phyloP scores from a whole-genome alignment of 2,888 invertebrate species.

The Matsumyia berberina region DNA sequence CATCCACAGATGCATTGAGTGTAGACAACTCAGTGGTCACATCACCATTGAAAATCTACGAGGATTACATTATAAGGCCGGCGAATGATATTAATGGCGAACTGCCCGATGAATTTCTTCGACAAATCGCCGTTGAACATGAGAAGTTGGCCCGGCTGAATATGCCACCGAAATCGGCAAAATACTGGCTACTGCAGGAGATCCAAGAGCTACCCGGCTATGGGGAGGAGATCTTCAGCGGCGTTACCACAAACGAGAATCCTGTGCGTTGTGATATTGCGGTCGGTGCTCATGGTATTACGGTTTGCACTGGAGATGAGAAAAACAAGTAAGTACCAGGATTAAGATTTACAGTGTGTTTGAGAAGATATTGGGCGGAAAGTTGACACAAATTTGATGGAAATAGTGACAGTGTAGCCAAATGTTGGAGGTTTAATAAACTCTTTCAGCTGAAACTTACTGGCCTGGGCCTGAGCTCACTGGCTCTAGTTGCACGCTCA shows the following conservation, averaged over 20 bases:
- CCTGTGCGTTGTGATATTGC: slow-evolving; percentile 86
- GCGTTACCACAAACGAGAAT: slow-evolving; percentile 85
- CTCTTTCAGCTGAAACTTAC: too few relatives aligned
- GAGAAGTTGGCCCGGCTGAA: slow-evolving; percentile 84
- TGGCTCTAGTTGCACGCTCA: too few relatives aligned
- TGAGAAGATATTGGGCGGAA: too few relatives aligned
- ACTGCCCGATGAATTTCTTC: slow-evolving; percentile 82
- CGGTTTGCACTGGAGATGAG: slow-evolving; percentile 88
- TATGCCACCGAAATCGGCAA: slow-evolving; percentile 91
- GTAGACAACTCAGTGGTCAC: slow-evolving; percentile 78
- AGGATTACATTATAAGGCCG: slow-evolving; percentile 82
- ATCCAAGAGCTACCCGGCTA: slow-evolving; percentile 92
- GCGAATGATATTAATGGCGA: slow-evolving; percentile 74
- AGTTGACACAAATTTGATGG: not conserved
- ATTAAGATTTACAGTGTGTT: not conserved
- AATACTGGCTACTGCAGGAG: slow-evolving; percentile 93
- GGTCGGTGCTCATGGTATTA: slow-evolving; percentile 93
- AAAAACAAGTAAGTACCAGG: slow-evolving; percentile 85
- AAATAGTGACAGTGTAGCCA: too few relatives aligned
- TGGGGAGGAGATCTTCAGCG: slow-evolving; percentile 93
- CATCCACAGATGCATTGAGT: slow-evolving; percentile 54
- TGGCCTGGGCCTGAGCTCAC: too few relatives aligned
- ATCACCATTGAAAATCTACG: slow-evolving; percentile 82
- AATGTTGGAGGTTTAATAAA: too few relatives aligned
- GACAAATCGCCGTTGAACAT: slow-evolving; percentile 83